A percentile compares a stretch with the other conserved stretches of the same genome.
Evolutionary conservation across 2,797 vertebrate species (phyloP).

Genomic region (Vipera ursinii): DNA sequence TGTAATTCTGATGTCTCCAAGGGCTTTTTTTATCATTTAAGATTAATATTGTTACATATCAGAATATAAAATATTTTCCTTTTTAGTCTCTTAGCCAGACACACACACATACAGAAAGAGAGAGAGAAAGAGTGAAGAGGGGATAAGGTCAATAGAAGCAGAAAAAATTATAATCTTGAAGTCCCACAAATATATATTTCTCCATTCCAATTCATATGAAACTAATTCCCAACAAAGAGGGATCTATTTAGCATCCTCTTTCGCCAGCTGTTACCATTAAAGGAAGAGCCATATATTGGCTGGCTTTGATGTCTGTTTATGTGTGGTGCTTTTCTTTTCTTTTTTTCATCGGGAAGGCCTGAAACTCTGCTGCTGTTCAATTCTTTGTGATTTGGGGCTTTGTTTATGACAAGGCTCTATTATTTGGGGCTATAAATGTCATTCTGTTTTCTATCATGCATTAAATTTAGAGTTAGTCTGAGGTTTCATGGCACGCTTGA

Average conservation of each 20-base stretch:
- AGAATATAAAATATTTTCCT: background rate
- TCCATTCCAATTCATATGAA: background rate
- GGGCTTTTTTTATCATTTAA: background rate
- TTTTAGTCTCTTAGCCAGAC: conserved; percentile 2
- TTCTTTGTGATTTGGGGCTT: background rate
- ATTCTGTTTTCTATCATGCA: background rate
- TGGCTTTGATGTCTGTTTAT: background rate
- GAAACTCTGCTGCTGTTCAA: background rate
- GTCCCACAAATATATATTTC: background rate
- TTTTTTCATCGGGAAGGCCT: background rate
- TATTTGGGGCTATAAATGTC: background rate
- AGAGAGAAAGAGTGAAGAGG: too few species aligned
- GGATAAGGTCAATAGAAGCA: background rate
- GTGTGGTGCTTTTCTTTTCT: background rate
- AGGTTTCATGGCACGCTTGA: background rate
- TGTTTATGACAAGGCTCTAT: background rate
- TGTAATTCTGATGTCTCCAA: background rate
- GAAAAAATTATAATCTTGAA: background rate
- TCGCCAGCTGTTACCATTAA: background rate
- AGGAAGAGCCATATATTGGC: background rate
- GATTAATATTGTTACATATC: conserved; percentile 2
- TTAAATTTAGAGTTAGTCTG: background rate
- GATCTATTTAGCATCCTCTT: background rate
- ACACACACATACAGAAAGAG: background rate
- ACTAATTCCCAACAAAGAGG: background rate